A percentile compares a stretch with the other conserved stretches of the same genome.
These are phyloP conservation scores for Leucophenga maculata DNA, from an alignment of 2,888 invertebrate species.

Conservation along the genomic window DNA sequence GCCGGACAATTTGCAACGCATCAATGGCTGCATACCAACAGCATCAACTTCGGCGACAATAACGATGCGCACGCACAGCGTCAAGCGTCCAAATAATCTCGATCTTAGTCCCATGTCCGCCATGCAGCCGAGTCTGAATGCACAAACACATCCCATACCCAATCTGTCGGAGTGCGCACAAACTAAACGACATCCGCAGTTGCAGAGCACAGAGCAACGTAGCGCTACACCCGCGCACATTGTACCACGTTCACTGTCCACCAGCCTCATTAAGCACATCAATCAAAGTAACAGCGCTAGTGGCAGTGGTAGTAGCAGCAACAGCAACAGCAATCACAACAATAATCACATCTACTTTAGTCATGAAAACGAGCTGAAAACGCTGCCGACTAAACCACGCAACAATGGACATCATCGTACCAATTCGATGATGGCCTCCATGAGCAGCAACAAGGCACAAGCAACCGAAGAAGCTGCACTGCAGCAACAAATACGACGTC, in stretches of 20 bases:
- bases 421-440: slow-evolving; percentile 52
- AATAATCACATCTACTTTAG: slow-evolving; percentile 39
- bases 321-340: slow-evolving; percentile 38
- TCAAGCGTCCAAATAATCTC: slow-evolving; percentile 66
- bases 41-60: neutral
- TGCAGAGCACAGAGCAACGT: slow-evolving; percentile 55
- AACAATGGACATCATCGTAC: slow-evolving; percentile 56
- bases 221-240: slow-evolving; percentile 63
- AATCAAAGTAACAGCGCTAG: slow-evolving; percentile 15
- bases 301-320: neutral
- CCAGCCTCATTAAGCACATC: slow-evolving; percentile 57
- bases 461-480: neutral
- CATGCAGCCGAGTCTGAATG: slow-evolving; percentile 36
- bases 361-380: slow-evolving; percentile 56
- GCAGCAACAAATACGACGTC: slow-evolving; percentile 73
- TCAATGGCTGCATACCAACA: neutral
- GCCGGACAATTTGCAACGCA: slow-evolving; percentile 19
- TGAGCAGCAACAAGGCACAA: slow-evolving; percentile 9
- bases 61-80: neutral
- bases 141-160: slow-evolving; percentile 68
- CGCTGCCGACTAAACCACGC: slow-evolving; percentile 47
- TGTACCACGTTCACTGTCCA: slow-evolving; percentile 63
- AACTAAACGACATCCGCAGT: slow-evolving; percentile 35
- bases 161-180: slow-evolving; percentile 32
- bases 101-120: slow-evolving; percentile 62